Evolutionary conservation across 2,797 vertebrate genomes (phyloP), one percentile per base, ranked within the genome.

Genomic region (Phoeniculus purpureus): DNA sequence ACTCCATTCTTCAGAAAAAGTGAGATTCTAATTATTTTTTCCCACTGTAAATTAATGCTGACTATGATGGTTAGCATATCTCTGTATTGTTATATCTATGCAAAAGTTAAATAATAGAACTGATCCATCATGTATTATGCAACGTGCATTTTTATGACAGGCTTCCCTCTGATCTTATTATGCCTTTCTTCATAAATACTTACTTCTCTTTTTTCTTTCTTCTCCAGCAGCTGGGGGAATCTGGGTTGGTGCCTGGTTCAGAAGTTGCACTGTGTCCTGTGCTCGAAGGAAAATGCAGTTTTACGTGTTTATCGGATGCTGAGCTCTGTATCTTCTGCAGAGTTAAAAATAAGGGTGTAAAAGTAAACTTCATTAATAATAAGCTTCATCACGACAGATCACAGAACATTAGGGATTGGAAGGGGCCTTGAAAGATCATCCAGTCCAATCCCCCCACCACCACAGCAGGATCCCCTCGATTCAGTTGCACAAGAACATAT

Each of bases 11-110:
- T 98, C 97, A 98, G 98, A 98, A 99, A 97, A 99, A 99, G 98
- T 99, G 98, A 98, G 98, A 99, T 99, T 99, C 98, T 99, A 99
- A 99, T 99, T 99, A 99, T 99, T 99, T 98, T 43, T 99, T 98
- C 98, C 98, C 98, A 98, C 98, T 99, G 99, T 99, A 99, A 99
- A 99, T 99, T 99, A 99, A 99, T 99, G 98, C 98, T 98, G 99
- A 99, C 98, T 98, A 97, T 98, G 98, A 99, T 97, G 97, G 95
- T 98, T 97, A 97, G 96, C 96, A 91, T 97, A 97, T 97, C 96
- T 97, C 97, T 98, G 96, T 96, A 96, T 97, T 97, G 97, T 96
- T 97, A 97, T 94, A 97, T 98, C 97, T 97, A 96, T 97, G 92
- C 93, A 96, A 97, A 97, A 97, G 97, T 98, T 98, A 97, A 97